Evolutionary conservation across 2,888 invertebrate genomes (phyloP).

Genomic region (Eutolmus rufibarbis): DNA sequence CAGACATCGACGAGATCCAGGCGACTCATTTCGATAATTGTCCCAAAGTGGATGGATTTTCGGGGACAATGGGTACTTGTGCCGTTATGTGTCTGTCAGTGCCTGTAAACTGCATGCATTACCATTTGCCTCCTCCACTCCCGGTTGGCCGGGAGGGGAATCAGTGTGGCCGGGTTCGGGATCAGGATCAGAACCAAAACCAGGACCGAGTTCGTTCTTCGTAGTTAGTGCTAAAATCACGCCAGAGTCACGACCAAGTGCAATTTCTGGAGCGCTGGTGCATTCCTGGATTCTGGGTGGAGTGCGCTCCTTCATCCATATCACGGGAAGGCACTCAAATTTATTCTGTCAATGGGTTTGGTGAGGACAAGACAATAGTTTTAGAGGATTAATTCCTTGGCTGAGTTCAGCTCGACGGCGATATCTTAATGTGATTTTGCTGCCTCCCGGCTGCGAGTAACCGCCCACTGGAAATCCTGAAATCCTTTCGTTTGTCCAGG

Average conservation of each 20-base stretch:
- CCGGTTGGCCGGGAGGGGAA: neutral
- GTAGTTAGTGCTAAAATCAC: slow-evolving; percentile 5
- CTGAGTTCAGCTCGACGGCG: neutral
- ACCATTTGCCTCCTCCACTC: neutral
- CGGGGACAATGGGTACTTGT: slow-evolving; percentile 1
- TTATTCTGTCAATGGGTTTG: slow-evolving; percentile 11
- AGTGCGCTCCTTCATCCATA: neutral
- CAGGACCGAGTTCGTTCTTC: neutral
- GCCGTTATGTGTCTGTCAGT: neutral
- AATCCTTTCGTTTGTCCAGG: slow-evolving; percentile 1
- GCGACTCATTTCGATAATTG: slow-evolving; percentile 25
- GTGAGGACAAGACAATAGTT: slow-evolving; percentile 7
- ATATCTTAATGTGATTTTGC: slow-evolving; percentile 26
- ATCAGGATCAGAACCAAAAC: too few relatives aligned
- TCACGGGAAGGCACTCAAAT: slow-evolving; percentile 11
- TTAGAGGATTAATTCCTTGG: neutral
- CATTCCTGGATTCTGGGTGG: neutral
- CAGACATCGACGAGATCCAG: slow-evolving; percentile 4
- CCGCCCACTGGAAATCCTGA: neutral
- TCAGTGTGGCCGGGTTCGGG: too few relatives aligned
- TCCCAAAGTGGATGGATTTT: slow-evolving; percentile 23
- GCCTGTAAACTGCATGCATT: slow-evolving; percentile 1
- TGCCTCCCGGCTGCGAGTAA: neutral
- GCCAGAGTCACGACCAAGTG: neutral
- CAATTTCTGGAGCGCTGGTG: neutral